Base-by-base conservation (phyloP, 1,140 invertebrate genomes). In the Rhagoletis zephyria region DNA sequence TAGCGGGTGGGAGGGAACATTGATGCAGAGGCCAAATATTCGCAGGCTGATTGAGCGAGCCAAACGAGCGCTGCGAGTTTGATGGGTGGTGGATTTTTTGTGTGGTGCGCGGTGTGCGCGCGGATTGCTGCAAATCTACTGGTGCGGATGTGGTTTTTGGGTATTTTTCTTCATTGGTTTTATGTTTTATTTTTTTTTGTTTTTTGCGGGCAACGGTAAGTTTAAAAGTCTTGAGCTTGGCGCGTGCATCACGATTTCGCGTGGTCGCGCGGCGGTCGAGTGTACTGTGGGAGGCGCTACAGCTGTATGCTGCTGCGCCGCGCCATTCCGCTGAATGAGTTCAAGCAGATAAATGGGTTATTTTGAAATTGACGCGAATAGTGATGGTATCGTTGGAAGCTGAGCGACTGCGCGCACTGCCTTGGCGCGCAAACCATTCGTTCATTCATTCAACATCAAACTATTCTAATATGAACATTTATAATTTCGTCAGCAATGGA, bases 171-270 rank as follows among this genome's bases (percentile, higher is more conserved):
- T 64, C 30, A 19, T 64, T 64, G n/a, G n/a, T 45, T 40, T 42
- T 70, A 2, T 1, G 7, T 45, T 42, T 40, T 1, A 30, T 10
- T 70, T 16, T 81, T 77, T 77, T 51, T n/a, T n/a, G n/a, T n/a
- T n/a, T n/a, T n/a, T 51, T 77, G 48, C 16, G 9, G 45, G 74
- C 48, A 81, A 51, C 42, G 48, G 14, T 81, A n/a, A 81, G 74
- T 81, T 81, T 81, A 81, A 81, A 81, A 81, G 59, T 86, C 85
- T 63, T 86, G 85, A 61, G 59, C 59, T 86, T 86, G 85, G 85
- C 85, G 59, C 85, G 85, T 86, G 85, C 60, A 86, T 86, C 85
- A 86, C 85, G 85, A 86, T 65, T 65, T 61, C 59, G 59, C 59
- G 85, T 48, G 59, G 85, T 63, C 45, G 85, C 85, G 85, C 59